Percentiles rank a stretch among this genome's conserved stretches.
Conservation (phyloP, 92 coral and sea anemone species). For the Zoanthus sansibaricus region DNA sequence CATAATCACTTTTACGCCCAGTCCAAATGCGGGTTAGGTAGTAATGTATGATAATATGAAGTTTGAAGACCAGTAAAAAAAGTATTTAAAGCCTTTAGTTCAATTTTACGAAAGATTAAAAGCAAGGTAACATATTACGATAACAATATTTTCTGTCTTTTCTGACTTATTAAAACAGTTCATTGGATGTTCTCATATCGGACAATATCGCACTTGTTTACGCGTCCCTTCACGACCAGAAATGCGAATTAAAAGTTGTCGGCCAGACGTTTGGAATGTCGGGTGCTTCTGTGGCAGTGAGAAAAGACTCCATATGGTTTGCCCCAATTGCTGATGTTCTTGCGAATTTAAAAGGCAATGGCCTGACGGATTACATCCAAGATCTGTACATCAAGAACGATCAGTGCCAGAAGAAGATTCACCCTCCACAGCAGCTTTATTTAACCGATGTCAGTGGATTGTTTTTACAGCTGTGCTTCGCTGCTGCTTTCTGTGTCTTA, state of each 20-base stretch:
- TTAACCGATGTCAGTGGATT: conserved; percentile 83
- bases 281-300: conserved; percentile 77
- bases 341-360: conserved; percentile 67
- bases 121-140: neutral
- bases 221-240: conserved; percentile 74
- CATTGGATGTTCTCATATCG: conserved; percentile 78
- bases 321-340: conserved; percentile 70
- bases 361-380: conserved; percentile 82
- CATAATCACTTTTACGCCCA: too few relatives aligned
- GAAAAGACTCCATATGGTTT: conserved; percentile 77
- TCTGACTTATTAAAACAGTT: conserved; percentile 50
- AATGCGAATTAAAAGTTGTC: conserved; percentile 76
- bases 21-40: too few relatives aligned
- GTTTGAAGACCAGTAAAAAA: too few relatives aligned
- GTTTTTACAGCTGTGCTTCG: conserved; percentile 78
- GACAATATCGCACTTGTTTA: conserved; percentile 80
- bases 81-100: too few relatives aligned
- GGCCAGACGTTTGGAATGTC: conserved; percentile 91
- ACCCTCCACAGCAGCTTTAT: conserved; percentile 77
- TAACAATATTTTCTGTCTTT: neutral
- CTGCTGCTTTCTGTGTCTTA: conserved; percentile 68
- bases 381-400: conserved; percentile 75
- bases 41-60: too few relatives aligned
- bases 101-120: neutral
- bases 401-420: conserved; percentile 60